Base-by-base conservation (phyloP, 1,140 invertebrate species). In the Cherax quadricarinatus region DNA sequence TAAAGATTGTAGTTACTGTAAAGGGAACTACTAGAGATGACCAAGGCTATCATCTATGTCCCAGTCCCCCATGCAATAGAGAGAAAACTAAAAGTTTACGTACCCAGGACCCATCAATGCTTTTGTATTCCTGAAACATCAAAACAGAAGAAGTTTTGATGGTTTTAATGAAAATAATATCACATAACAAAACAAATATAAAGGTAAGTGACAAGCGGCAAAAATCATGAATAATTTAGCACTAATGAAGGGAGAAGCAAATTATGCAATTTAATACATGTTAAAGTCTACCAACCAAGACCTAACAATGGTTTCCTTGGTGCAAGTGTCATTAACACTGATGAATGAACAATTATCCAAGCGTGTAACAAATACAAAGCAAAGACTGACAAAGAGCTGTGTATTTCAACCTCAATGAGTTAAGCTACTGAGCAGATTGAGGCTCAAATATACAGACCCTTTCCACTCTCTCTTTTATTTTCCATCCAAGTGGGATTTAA, bases 111-210 rank as follows among this genome's bases (percentile, higher is more conserved):
- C 80, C 91, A 84, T 92, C 91, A 88, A 92, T 92, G 91, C 86
- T 88, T 92, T 92, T 92, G 91, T 92, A 92, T 78, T 82, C 86
- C 91, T 92, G 91, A 92, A 92, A 92, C 86, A 92, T 88, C 86
- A 88, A 91, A 92, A 92, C 80, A 88, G 53, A 88, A 92, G 49
- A 87, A 53, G 66, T 88, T 84, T 88, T 88, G 91, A 92, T 84
- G 86, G 86, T 24, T 84, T 81, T 78, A 49, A 86, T 70, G 16
- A 85, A 86, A 91, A 91, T 81, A 78, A 41, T 60, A 88, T 57
- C 51, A 21, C 9, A 70, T 18, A 66, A 66, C 62, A 73, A 90
- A 88, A 83, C 87, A 60, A 88, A 86, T 24, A 70, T 62, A 66
- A 30, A 80, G 53, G 78, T 16, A 57, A 57, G 53, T 85, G 84